phyloP scores from a whole-genome alignment of 2,113 vertebrate species.

The Ciconia maguari region DNA sequence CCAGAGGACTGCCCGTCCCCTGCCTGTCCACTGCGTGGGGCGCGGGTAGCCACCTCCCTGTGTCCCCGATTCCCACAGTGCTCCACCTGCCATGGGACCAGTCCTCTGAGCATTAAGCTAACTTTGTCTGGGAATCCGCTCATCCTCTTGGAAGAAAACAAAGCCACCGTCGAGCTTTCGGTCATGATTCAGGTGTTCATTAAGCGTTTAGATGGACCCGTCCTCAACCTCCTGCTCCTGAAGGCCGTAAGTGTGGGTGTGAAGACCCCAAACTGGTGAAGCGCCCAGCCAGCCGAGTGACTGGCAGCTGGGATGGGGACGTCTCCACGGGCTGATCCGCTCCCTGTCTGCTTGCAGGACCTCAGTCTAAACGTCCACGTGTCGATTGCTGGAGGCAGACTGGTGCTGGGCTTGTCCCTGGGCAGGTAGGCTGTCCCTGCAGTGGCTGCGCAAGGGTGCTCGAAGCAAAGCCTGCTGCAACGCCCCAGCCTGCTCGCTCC shows the following conservation, averaged over 20 bases:
- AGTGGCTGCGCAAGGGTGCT: rapidly evolving
- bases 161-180: background rate
- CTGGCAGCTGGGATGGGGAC: background rate
- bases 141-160: background rate
- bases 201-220: background rate
- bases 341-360: conserved; percentile 10
- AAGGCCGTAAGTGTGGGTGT: background rate
- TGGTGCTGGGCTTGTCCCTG: conserved; percentile 10
- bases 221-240: background rate
- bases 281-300: rapidly evolving
- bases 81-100: rapidly evolving
- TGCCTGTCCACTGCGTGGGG: background rate
- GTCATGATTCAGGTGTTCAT: background rate
- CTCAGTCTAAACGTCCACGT: rapidly evolving
- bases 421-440: background rate
- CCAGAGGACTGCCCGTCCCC: rapidly evolving
- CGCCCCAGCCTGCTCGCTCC: background rate
- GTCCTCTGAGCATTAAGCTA: background rate
- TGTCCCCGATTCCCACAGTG: background rate
- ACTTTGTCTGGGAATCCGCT: background rate
- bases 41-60: background rate
- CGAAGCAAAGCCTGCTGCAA: background rate
- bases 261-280: rapidly evolving
- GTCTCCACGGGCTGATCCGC: background rate
- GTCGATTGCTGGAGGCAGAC: background rate